These are phyloP conservation scores for Sorex maritimensis DNA, from an alignment of 2,797 vertebrate genomes.

Conservation along the genomic window DNA sequence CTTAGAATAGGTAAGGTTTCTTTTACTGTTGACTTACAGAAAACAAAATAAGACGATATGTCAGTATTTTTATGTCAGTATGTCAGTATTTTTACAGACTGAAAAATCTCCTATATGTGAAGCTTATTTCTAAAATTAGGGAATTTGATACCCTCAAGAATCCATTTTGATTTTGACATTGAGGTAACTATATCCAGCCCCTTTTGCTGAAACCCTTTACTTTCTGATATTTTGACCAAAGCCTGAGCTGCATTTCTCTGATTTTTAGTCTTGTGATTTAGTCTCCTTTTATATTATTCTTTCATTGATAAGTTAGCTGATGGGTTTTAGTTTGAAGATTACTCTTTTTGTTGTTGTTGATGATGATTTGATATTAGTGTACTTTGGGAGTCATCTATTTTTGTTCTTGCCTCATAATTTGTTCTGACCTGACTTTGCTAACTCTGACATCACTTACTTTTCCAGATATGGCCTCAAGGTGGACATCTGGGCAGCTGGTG, in stretches of 20 bases:
- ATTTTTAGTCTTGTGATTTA: slow-evolving; percentile 5
- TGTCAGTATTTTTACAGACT: not conserved
- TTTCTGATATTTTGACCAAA: not conserved
- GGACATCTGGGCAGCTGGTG: slow-evolving; percentile 98
- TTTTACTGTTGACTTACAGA: not conserved
- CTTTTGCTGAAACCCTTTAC: not conserved
- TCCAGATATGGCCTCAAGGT: slow-evolving; percentile 97
- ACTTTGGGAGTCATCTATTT: slow-evolving; percentile 30
- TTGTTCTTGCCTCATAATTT: not conserved
- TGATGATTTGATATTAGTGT: not conserved
- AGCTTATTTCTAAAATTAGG: slow-evolving; percentile 42
- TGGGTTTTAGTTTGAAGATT: not conserved
- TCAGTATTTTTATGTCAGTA: not conserved
- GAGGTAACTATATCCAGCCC: not conserved
- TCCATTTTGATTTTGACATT: not conserved
- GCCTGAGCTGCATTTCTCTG: not conserved
- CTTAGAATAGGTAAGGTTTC: not conserved
- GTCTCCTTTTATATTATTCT: not conserved
- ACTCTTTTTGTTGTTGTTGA: not conserved
- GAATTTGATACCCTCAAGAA: not conserved
- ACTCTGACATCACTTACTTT: slow-evolving; percentile 81
- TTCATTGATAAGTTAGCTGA: not conserved
- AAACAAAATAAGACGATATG: not conserved
- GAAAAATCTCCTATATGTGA: slow-evolving; percentile 30
- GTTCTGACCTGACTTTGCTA: slow-evolving; percentile 68